Base-by-base conservation (phyloP, 2,888 invertebrate species). In the Scaptomyza reducta region DNA sequence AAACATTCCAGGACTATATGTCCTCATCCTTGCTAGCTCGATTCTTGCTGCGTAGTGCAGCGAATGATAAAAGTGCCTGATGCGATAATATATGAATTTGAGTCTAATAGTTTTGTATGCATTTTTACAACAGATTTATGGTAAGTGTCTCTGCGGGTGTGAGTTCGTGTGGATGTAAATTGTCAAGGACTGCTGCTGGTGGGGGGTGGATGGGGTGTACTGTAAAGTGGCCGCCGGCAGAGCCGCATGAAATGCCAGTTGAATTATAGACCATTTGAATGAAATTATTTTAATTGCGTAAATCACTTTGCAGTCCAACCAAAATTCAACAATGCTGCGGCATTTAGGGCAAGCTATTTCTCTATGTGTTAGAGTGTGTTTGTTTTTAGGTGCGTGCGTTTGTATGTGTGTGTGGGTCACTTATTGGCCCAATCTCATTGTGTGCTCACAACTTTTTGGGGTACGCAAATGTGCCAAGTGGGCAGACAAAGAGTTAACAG, bases 261-360 rank as follows among this genome's bases (percentile, higher is more conserved):
- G 83, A 84, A 84, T 84, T 84, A 88, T 86, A 79, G 80, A 79
- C 75, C 77, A 84, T 86, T 84, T 86, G 87, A 86, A 80, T 77
- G 80, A 84, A 88, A 84, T 84, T 88, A 84, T 84, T 84, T 84
- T 88, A 84, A 84, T 84, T 84, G 88, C 84, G 88, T 84, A 84
- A 88, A 88, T 88, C 84, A 84, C 87, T 88, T 88, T 88, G 75
- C 74, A 70, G 70, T 69, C 63, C 67, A 75, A 79, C 82, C 82
- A 65, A 70, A 85, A 74, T 79, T 68, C 79, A 87, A 85, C 81
- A 81, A 84, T 74, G 78, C 74, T 68, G 87, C 68, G 77, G 73
- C 70, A 74, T 77, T 77, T 56, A 49, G 57, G 57, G 54, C 76
- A 44, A 42, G 40, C 55, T 41, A 31, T 41, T 9, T 45, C 10